Base-by-base conservation (phyloP, 2,113 vertebrate species). In the Hippocampus abdominalis region DNA sequence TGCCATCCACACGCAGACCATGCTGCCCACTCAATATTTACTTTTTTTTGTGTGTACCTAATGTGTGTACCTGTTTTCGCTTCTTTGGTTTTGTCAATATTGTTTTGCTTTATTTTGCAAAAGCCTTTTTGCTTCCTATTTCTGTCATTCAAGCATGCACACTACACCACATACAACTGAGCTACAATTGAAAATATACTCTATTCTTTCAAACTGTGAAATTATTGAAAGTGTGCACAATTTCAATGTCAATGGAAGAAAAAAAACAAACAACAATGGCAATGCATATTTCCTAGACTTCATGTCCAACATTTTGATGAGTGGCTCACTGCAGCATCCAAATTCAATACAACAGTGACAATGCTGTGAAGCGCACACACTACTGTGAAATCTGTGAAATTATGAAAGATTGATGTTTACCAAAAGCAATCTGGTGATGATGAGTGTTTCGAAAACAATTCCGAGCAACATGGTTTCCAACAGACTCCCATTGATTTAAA, bases 391-490 rank as follows among this genome's bases (percentile, higher is more conserved):
- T 77, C 64, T 76, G 71, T 65, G 69, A 79, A 88, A 85, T 87
- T 51, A 81, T 66, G 69, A 56, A 69, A 77, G 80, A 84, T 82
- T 70, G 71, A 84, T 81, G 75, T 86, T 87, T 81, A 79, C 68
- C 78, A 82, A 87, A 80, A 81, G 70, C 76, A 87, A 81, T 79
- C 83, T 76, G 72, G 83, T 59, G 56, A 81, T 79, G 84, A 89
- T 67, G 70, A 85, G 79, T 64, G 73, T 83, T 87, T 88, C 73
- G 68, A 82, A 90, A 88, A 89, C 82, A 83, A 81, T 86, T 84
- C 85, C 65, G 82, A 72, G 73, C 83, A 82, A 86, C 84, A 69
- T 74, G 84, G 85, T 86, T 83, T 74, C 80, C 69, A 78, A 73
- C 75, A 76, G 71, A 69, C 61, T 69, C 64, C 75, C 64, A 48